Percentiles rank a stretch among this genome's conserved stretches.
Evolutionary conservation across 2,888 invertebrate species (phyloP).

Genomic region (Papilio elwesi): DNA sequence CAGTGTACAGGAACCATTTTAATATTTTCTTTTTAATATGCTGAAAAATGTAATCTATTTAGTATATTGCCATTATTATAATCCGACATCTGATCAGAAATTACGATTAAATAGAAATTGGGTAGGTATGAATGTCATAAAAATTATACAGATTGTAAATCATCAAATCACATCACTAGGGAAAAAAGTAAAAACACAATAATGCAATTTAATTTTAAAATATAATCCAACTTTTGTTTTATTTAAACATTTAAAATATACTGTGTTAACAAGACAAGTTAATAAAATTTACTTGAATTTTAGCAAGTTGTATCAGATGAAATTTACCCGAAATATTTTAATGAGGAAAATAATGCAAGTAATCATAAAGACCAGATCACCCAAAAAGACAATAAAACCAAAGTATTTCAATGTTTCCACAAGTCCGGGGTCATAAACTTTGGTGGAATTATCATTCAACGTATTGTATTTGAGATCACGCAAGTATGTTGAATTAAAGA

Average conservation of each 20-base stretch:
- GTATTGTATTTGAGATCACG: constrained; percentile 13
- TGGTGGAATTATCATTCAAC: constrained; percentile 14
- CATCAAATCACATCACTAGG: too few species aligned
- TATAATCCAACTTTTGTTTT: too few species aligned
- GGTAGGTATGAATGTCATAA: too few species aligned
- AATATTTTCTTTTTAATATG: constrained; percentile 46
- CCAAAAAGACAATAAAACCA: constrained; percentile 58
- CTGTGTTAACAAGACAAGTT: too few species aligned
- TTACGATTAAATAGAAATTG: too few species aligned
- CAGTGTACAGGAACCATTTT: constrained; percentile 53
- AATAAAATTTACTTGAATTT: not conserved
- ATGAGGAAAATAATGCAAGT: constrained; percentile 55
- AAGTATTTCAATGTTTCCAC: constrained; percentile 51
- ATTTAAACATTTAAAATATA: constrained; percentile 5
- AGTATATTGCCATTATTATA: too few species aligned
- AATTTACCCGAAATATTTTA: constrained; percentile 56
- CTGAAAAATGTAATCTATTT: constrained; percentile 50
- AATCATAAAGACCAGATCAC: constrained; percentile 55
- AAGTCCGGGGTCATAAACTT: constrained; percentile 40
- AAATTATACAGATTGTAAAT: too few species aligned
- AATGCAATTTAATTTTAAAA: too few species aligned
- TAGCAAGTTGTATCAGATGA: constrained; percentile 4
- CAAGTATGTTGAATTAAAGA: constrained; percentile 47
- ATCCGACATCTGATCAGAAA: too few species aligned
- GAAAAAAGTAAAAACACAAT: too few species aligned